Evolutionary conservation across 2,113 vertebrate species (phyloP), one percentile per base, ranked within the genome.

Genomic region (Bufo bufo): DNA sequence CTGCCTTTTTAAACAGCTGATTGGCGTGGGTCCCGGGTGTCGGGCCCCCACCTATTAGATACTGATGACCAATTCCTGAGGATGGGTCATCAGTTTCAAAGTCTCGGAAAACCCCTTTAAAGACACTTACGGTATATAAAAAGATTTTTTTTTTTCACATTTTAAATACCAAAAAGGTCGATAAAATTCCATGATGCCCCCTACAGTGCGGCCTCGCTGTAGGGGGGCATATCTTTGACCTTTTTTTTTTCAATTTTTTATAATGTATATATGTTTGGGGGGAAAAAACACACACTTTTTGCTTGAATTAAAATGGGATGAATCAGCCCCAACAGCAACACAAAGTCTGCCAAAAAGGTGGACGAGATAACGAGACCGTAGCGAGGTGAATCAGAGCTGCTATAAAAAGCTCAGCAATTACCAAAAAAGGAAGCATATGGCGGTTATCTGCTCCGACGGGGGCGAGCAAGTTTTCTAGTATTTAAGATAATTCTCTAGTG

Each of bases 401-500:
- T 94, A 91, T 54, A 92, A 92, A 94, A 93, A 92, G 79, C 90
- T 87, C 89, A 69, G 91, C 93, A 94, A 93, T 94, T 92, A 93
- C 94, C 94, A 93, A 94, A 94, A 95, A 95, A 94, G 95, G 95
- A 94, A 95, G 93, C 93, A 92, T 93, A 94, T 95, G 95, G 92
- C 92, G 94, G 94, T 95, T 96, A 96, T 96, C 95, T 94, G 90
- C 93, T 93, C 95, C 94, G 93, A 92, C 94, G 93, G 92, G 90
- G 92, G 91, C 93, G 93, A 94, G 92, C 93, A 93, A 95, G 94
- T 95, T 95, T 95, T 95, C 93, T 96, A 93, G 91, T 95, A 94
- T 95, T 96, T 94, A 96, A 96, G 96, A 95, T 95, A 95, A 95
- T 94, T 95, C 94, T 92, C 93, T 95, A 95, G 94, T 93, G 94